phyloP scores from a whole-genome alignment of 1,140 invertebrate genomes.

The Melanaphis sacchari region DNA sequence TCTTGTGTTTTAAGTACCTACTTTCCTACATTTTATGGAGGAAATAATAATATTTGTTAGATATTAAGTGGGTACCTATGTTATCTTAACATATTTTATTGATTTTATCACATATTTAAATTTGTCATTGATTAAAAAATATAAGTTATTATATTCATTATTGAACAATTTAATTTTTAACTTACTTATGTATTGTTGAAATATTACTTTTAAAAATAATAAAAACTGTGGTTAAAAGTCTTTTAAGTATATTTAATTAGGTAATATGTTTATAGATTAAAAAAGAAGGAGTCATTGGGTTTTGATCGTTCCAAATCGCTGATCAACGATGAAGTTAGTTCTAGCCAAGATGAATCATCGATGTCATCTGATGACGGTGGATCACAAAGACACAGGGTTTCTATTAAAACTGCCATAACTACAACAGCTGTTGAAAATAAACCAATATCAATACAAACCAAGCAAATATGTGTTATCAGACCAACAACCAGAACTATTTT shows the following conservation, averaged over 20 bases:
- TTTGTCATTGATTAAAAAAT: neutral
- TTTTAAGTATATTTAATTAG: neutral
- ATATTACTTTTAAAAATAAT: neutral
- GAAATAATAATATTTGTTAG: neutral
- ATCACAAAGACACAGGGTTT: constrained; percentile 27
- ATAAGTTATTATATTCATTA: neutral
- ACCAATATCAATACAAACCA: constrained; percentile 41
- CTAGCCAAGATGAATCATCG: constrained; percentile 55
- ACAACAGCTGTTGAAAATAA: constrained; percentile 31
- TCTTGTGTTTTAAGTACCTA: no score
- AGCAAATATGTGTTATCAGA: constrained; percentile 56
- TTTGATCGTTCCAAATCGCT: constrained; percentile 45
- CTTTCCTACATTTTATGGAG: no score
- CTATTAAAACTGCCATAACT: constrained; percentile 38
- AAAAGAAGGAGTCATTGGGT: constrained; percentile 46
- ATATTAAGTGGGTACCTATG: neutral
- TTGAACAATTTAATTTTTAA: neutral
- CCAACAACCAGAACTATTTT: constrained; percentile 52
- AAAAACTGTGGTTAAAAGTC: neutral
- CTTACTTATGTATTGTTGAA: neutral
- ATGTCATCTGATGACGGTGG: constrained; percentile 52
- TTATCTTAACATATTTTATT: neutral
- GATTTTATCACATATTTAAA: neutral
- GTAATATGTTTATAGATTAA: constrained; percentile 40
- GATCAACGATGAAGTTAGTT: constrained; percentile 54